phyloP scores from a whole-genome alignment of 2,113 vertebrate species.

The Casuarius casuarius region DNA sequence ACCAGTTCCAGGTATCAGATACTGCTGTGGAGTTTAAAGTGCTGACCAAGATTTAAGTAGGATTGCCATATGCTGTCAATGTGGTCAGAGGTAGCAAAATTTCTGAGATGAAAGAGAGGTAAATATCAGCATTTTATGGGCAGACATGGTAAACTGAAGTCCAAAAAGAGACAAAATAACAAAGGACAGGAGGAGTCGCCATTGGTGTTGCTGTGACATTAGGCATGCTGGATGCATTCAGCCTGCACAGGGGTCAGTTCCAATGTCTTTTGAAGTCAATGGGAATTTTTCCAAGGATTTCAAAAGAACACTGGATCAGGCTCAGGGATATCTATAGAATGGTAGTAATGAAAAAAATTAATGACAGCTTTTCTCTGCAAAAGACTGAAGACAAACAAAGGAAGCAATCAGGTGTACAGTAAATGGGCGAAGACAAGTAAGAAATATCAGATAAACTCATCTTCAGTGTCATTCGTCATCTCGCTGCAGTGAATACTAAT shows the following conservation, averaged over 20 bases:
- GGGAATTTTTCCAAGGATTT: neutral
- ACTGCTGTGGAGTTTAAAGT: neutral
- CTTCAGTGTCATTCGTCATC: neutral
- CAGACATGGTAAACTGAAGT: neutral
- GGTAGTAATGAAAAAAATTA: neutral
- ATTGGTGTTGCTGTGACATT: neutral
- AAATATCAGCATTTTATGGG: neutral
- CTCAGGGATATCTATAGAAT: neutral
- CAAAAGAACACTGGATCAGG: neutral
- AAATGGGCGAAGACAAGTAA: slow-evolving; percentile 26
- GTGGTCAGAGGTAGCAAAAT: neutral
- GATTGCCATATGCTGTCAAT: neutral
- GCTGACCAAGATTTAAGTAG: neutral
- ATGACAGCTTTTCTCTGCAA: neutral
- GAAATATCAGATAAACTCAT: slow-evolving; percentile 43
- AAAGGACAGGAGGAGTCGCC: accelerated
- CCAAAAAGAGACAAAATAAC: neutral
- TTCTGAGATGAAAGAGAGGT: neutral
- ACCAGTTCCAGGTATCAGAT: neutral
- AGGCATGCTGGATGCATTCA: neutral
- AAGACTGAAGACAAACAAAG: neutral
- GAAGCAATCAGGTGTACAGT: neutral
- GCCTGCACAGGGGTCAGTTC: accelerated
- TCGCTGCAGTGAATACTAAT: slow-evolving; percentile 23
- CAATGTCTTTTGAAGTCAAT: neutral